These are phyloP conservation scores for Rhinatrema bivittatum DNA, from an alignment of 2,797 vertebrate species.

Conservation along the genomic window DNA sequence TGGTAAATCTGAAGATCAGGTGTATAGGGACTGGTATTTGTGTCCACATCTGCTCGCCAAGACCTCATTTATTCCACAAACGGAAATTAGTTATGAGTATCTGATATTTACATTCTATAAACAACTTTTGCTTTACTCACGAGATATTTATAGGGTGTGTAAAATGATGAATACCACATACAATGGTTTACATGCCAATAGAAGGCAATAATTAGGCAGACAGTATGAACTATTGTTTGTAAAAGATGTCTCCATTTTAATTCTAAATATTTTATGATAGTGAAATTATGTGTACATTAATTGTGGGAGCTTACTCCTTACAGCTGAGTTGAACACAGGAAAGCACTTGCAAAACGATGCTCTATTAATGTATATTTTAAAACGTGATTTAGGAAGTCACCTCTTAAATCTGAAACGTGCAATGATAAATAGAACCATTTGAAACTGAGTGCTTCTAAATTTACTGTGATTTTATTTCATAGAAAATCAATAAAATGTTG, in stretches of 20 bases:
- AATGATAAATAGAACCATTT: conserved; percentile 46
- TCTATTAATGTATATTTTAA: conserved; percentile 42
- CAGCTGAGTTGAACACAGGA: too few species aligned
- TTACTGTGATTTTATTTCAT: conserved; percentile 45
- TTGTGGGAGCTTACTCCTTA: conserved; percentile 30
- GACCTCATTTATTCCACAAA: too few species aligned
- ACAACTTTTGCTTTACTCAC: too few species aligned
- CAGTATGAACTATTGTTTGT: conserved; percentile 32
- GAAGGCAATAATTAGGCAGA: conserved; percentile 26
- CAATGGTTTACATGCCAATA: conserved; percentile 21
- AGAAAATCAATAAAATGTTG: conserved; percentile 48
- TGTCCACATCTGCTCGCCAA: too few species aligned
- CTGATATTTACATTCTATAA: too few species aligned
- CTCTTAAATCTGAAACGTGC: conserved; percentile 45
- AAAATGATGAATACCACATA: too few species aligned
- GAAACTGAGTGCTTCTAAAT: conserved; percentile 53
- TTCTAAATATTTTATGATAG: conserved; percentile 39
- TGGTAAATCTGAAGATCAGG: too few species aligned
- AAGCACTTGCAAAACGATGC: conserved; percentile 45
- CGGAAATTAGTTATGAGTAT: too few species aligned
- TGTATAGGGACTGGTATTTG: too few species aligned
- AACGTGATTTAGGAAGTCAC: conserved; percentile 49
- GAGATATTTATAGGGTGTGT: too few species aligned
- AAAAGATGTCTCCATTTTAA: conserved; percentile 39
- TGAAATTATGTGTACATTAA: conserved; percentile 46